These are phyloP conservation scores for Pollenia angustigena DNA, from an alignment of 2,888 invertebrate species.

Conservation along the genomic window DNA sequence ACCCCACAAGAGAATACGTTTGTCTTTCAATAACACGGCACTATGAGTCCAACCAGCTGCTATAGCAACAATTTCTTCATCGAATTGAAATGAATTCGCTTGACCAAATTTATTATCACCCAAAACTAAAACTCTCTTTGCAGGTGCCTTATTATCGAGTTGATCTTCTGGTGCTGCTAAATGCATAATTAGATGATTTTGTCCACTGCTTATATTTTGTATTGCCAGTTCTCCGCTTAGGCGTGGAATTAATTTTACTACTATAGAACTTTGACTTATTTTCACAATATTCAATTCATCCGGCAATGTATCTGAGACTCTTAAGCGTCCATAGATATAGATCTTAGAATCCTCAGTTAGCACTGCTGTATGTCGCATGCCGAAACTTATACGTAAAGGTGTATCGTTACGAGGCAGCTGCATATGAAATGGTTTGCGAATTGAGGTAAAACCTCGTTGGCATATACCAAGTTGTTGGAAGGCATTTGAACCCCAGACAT, in stretches of 20 bases:
- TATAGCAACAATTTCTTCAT: conserved; percentile 86
- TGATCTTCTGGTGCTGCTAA: conserved; percentile 74
- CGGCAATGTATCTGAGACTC: conserved; percentile 79
- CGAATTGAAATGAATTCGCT: conserved; percentile 85
- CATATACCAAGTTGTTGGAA: conserved; percentile 91
- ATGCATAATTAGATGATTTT: conserved; percentile 87
- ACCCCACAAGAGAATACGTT: conserved; percentile 90
- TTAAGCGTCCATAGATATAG: conserved; percentile 82
- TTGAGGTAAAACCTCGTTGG: conserved; percentile 82
- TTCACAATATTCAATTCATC: conserved; percentile 79
- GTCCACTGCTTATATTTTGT: conserved; percentile 90
- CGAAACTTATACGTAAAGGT: conserved; percentile 80
- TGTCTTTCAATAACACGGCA: conserved; percentile 87
- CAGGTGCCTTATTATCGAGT: conserved; percentile 73
- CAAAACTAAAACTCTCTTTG: conserved; percentile 87
- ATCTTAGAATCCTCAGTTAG: conserved; percentile 81
- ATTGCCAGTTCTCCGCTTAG: conserved; percentile 84
- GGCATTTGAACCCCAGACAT: conserved; percentile 93
- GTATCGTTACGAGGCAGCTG: conserved; percentile 80
- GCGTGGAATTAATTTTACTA: conserved; percentile 79
- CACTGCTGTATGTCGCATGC: conserved; percentile 82
- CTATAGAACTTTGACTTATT: conserved; percentile 80
- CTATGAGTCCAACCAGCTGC: conserved; percentile 91
- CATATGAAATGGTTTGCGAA: conserved; percentile 81
- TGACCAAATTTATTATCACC: conserved; percentile 95